Evolutionary conservation across 2,113 vertebrate species (phyloP).

Genomic region (Hyla sarda): DNA sequence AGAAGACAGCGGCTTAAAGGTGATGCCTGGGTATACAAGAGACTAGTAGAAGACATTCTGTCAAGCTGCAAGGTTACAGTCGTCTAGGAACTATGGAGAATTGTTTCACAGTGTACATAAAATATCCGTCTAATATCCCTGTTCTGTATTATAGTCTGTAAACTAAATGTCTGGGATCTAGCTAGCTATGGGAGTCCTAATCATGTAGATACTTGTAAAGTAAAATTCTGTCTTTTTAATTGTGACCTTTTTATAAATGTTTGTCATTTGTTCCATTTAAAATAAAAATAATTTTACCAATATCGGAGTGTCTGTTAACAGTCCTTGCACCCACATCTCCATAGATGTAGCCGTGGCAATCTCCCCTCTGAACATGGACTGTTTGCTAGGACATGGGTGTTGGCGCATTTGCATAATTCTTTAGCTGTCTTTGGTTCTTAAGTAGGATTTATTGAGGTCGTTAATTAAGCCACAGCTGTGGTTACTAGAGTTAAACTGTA

Average conservation of each 20-base stretch:
- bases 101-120: neutral
- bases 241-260: conserved; percentile 14
- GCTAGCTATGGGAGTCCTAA: neutral
- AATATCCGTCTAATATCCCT: neutral
- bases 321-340: neutral
- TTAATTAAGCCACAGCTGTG: conserved; percentile 80
- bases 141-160: conserved; percentile 11
- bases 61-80: conserved; percentile 76
- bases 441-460: conserved; percentile 82
- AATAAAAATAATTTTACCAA: conserved; percentile 23
- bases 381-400: conserved; percentile 64
- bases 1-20: conserved; percentile 89
- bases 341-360: neutral
- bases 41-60: conserved; percentile 90
- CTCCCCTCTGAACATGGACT: neutral
- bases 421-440: conserved; percentile 74
- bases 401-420: conserved; percentile 78
- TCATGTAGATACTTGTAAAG: conserved; percentile 27
- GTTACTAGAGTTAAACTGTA: conserved; percentile 72
- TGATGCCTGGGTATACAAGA: conserved; percentile 96
- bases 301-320: neutral
- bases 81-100: neutral
- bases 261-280: neutral
- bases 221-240: neutral
- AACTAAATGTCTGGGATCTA: neutral